phyloP scores from a whole-genome alignment of 1,140 invertebrate genomes.

The Chymomyza costata region DNA sequence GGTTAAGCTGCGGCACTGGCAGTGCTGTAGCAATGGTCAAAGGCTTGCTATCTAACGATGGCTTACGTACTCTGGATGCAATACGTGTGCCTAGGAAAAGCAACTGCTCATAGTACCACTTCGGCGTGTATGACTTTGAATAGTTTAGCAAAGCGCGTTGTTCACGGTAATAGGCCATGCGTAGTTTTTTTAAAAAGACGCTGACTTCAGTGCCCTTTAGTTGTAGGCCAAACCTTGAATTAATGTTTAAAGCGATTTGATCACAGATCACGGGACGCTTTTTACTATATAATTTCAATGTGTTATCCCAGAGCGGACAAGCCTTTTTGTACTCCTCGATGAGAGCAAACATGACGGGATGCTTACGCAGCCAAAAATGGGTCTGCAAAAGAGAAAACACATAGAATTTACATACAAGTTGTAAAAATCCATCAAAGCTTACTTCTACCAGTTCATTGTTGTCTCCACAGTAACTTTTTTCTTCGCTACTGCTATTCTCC shows the following conservation, averaged over 20 bases:
- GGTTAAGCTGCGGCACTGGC: conserved; percentile 16
- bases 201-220: conserved; percentile 12
- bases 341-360: conserved; percentile 34
- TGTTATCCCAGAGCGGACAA: conserved; percentile 21
- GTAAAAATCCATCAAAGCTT: no score
- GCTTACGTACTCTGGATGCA: no score
- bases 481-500: no score
- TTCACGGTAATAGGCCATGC: conserved; percentile 7
- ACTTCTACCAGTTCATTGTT: no score
- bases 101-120: conserved; percentile 23
- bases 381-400: no score
- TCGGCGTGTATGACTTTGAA: background rate
- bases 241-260: conserved; percentile 10
- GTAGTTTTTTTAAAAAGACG: conserved; percentile 10
- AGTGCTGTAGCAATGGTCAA: background rate
- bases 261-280: conserved; percentile 10
- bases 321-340: conserved; percentile 26
- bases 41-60: background rate
- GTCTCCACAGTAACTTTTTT: no score
- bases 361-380: conserved; percentile 24
- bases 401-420: no score
- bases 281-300: conserved; percentile 18
- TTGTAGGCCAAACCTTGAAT: conserved; percentile 13
- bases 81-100: conserved; percentile 16
- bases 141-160: conserved; percentile 8